Evolutionary conservation across 2,888 invertebrate species (phyloP), one percentile per base, ranked within the genome.

Genomic region (Rhogogaster chlorosoma): DNA sequence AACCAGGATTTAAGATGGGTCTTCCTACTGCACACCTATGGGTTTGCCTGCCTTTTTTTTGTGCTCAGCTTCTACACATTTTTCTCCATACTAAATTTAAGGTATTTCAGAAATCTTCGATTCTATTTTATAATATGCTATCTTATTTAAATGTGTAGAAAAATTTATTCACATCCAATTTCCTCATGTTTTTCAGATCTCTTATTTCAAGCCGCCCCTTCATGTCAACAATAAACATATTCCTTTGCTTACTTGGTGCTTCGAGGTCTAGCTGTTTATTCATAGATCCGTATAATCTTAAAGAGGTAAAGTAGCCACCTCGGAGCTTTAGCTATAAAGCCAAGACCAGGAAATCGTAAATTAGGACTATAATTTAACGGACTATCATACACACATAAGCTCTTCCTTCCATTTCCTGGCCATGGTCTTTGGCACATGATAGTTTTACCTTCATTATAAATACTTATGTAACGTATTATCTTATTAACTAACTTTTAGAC

Each of bases 281-380:
- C 90, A 94, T 95, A 88, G 95, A 95, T 90, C 95, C 95, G 61
- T 95, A 95, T 92, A 94, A 94, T 88, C 93, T 94, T 64, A 94
- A 94, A 89, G 93, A 94, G 92, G 95, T 94, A 88, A 92, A 91
- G 86, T 38, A 78, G 53, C 64, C 49, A 26, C 15, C 10, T 49
- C 36, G n/a, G n/a, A 32, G 49, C 22, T 26, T 10, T n/a, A 15
- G 29, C 36, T 36, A 75, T 45, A 45, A 49, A 15, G 15, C 75
- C 32, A 57, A 45, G 61, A n/a, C 18, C 42, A 42, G 53, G 67
- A 85, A 71, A 38, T 85, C 15, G 70, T 84, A 3, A 18, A 84
- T 36, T 10, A 29, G 32, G 12, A 32, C 4, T 4, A 32, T n/a
- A n/a, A n/a, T 32, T 6, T 67, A 67, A 32, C 18, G 67, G 18